Evolutionary conservation across 2,113 vertebrate genomes (phyloP).

Genomic region (Poicephalus meyeri): DNA sequence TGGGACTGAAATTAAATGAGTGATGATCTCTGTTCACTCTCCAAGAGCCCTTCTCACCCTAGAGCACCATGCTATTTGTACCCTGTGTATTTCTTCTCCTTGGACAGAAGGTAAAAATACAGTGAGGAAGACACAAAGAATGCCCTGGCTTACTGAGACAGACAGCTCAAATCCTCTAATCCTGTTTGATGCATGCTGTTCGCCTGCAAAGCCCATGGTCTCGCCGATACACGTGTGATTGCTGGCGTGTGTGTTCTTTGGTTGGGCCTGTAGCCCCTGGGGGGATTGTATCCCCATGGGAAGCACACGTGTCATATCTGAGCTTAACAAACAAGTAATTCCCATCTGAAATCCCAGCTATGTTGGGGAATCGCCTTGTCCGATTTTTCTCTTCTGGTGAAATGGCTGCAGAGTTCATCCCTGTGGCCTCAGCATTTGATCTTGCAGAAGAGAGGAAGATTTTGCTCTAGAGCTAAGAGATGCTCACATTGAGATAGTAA

Average conservation of each 20-base stretch:
- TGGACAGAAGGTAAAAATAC: background rate
- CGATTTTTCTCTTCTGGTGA: background rate
- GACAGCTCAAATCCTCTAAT: background rate
- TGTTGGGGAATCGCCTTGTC: background rate
- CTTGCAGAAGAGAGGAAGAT: background rate
- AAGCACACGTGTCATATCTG: background rate
- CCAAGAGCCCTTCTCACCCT: background rate
- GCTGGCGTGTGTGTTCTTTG: background rate
- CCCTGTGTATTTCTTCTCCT: background rate
- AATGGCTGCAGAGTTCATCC: background rate
- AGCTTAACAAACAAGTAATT: background rate
- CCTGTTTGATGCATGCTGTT: background rate
- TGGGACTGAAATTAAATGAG: background rate
- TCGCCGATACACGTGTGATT: rapidly evolving
- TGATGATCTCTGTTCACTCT: background rate
- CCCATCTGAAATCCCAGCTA: background rate
- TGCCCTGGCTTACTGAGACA: background rate
- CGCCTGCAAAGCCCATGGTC: background rate
- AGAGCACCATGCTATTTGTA: background rate
- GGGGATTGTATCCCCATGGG: background rate
- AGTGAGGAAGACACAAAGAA: background rate
- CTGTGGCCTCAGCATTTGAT: background rate
- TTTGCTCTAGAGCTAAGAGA: background rate
- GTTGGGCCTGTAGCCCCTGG: background rate
- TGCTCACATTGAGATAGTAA: background rate